These are phyloP conservation scores for Seriola dumerili DNA, from an alignment of 2,113 vertebrate species.

Conservation along the genomic window DNA sequence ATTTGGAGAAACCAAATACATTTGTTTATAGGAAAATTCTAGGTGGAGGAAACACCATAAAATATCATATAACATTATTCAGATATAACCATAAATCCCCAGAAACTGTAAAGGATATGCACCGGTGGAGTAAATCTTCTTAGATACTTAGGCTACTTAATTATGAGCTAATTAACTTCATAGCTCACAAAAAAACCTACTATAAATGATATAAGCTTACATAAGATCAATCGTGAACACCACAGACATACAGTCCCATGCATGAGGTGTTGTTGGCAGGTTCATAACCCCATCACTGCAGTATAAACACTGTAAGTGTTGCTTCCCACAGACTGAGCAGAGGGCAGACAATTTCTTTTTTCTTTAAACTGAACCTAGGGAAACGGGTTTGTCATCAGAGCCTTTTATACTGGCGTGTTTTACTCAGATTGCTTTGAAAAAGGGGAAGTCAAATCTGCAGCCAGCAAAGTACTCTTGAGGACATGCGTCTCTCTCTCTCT, in stretches of 20 bases:
- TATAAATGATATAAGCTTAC: neutral
- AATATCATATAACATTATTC: neutral
- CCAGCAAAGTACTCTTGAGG: neutral
- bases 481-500: neutral
- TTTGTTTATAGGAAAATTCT: too few species aligned
- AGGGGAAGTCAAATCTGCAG: conserved; percentile 33
- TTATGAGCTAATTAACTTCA: neutral
- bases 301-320: neutral
- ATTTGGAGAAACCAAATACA: neutral
- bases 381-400: conserved; percentile 1
- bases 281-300: neutral
- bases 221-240: neutral
- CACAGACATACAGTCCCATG: neutral
- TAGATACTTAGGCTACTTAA: neutral
- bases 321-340: neutral
- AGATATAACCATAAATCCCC: neutral
- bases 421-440: neutral
- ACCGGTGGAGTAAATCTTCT: neutral
- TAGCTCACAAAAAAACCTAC: neutral
- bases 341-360: conserved; percentile 3
- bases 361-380: neutral
- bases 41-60: neutral
- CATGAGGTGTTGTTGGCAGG: neutral
- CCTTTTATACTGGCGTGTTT: neutral
- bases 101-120: neutral